Conservation (phyloP, 2,888 invertebrate genomes). For the Neuroscelio doddi region DNA sequence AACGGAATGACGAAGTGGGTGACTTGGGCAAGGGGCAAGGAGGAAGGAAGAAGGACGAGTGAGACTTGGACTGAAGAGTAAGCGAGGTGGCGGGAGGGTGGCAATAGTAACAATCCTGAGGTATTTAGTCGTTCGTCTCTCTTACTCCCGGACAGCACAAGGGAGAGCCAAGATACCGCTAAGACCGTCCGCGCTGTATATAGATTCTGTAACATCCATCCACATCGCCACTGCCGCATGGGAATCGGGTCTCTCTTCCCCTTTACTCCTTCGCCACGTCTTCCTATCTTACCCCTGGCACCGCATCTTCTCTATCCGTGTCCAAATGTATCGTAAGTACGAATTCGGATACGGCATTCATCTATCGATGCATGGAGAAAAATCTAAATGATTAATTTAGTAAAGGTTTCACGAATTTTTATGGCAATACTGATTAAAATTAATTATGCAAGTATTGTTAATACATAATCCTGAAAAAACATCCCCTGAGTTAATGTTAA, state of each 20-base stretch:
- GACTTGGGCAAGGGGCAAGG: conserved; percentile 30
- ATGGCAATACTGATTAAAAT: no score
- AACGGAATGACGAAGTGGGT: conserved; percentile 43
- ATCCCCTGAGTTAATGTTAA: no score
- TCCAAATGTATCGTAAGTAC: conserved; percentile 47
- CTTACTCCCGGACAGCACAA: conserved; percentile 57
- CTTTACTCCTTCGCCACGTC: conserved; percentile 34
- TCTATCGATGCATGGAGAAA: neutral
- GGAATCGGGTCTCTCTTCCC: conserved; percentile 53
- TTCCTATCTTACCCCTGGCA: conserved; percentile 18
- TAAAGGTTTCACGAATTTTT: no score
- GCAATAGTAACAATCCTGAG: conserved; percentile 72
- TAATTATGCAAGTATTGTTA: no score
- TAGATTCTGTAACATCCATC: conserved; percentile 62
- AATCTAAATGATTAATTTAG: neutral
- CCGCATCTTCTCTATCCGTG: conserved; percentile 27
- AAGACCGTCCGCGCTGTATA: conserved; percentile 66
- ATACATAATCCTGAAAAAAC: no score
- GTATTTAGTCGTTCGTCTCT: conserved; percentile 67
- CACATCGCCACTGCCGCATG: conserved; percentile 61
- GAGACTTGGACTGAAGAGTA: conserved; percentile 48
- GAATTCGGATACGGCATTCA: conserved; percentile 46
- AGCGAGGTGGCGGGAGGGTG: conserved; percentile 54
- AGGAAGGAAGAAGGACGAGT: conserved; percentile 48
- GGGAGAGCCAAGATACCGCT: conserved; percentile 70